Evolutionary conservation across 1,140 invertebrate species (phyloP).

Genomic region (Scaptomyza graminum): DNA sequence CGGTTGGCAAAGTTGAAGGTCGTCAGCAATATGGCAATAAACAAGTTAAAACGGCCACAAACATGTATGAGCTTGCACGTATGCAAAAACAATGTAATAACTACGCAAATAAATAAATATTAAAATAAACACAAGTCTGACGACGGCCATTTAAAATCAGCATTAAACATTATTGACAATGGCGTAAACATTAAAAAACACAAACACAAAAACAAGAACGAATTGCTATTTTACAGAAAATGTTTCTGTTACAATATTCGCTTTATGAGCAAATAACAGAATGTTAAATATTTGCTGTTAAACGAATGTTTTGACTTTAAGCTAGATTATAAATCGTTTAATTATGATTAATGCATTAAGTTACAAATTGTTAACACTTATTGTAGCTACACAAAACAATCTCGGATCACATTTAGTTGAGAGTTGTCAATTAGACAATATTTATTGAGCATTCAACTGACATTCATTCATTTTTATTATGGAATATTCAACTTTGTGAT

Average conservation of each 20-base stretch:
- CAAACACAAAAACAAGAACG: not conserved
- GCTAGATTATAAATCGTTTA: too few species aligned
- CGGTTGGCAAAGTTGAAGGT: slow-evolving; percentile 54
- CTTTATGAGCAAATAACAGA: too few species aligned
- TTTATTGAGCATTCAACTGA: not conserved
- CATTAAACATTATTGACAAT: slow-evolving; percentile 43
- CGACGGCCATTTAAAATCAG: slow-evolving; percentile 40
- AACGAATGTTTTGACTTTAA: too few species aligned
- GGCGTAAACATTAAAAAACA: slow-evolving; percentile 15
- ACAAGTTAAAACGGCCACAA: not conserved
- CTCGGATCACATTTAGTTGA: not conserved
- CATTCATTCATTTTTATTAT: slow-evolving; percentile 6
- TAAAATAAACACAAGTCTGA: slow-evolving; percentile 33
- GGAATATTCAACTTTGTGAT: slow-evolving; percentile 3
- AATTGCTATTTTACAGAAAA: not conserved
- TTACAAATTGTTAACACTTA: too few species aligned
- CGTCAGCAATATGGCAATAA: slow-evolving; percentile 8
- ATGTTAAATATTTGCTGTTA: too few species aligned
- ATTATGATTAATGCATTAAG: too few species aligned
- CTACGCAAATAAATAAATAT: slow-evolving; percentile 52
- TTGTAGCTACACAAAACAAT: too few species aligned
- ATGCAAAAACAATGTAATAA: slow-evolving; percentile 36
- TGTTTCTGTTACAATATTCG: too few species aligned
- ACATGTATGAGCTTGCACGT: not conserved
- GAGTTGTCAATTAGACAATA: not conserved